phyloP scores from a whole-genome alignment of 2,113 vertebrate genomes.

The Prietella phreatophila region DNA sequence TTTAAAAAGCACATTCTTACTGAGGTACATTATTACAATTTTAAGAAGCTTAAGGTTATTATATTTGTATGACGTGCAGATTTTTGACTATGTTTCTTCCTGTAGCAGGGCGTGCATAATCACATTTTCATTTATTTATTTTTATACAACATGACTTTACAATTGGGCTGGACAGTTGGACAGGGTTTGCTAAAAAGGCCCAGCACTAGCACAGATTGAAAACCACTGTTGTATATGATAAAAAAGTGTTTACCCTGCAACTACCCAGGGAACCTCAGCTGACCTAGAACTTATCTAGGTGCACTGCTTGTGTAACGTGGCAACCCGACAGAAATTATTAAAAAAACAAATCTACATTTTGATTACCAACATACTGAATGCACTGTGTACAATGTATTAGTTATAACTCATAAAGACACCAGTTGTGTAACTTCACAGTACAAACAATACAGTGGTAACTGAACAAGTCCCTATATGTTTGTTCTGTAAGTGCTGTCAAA shows the following conservation, averaged over 20 bases:
- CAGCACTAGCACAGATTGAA: background rate
- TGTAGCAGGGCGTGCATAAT: background rate
- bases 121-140: background rate
- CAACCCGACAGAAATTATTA: background rate
- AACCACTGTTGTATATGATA: background rate
- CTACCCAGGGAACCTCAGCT: background rate
- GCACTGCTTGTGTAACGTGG: background rate
- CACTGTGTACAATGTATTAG: background rate
- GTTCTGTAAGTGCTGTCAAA: background rate
- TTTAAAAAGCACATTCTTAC: background rate
- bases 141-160: background rate
- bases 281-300: background rate
- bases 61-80: background rate
- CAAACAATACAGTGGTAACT: background rate
- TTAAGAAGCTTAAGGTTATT: background rate
- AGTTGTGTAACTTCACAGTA: background rate
- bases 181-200: background rate
- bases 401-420: background rate
- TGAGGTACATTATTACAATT: background rate
- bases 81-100: background rate
- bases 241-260: background rate
- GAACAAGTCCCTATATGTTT: background rate
- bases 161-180: background rate
- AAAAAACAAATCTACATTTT: background rate
- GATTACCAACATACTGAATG: background rate